A percentile compares a stretch with the other conserved stretches of the same genome.
These are phyloP conservation scores for Vanessa tameamea DNA, from an alignment of 1,140 invertebrate species.

Conservation along the genomic window DNA sequence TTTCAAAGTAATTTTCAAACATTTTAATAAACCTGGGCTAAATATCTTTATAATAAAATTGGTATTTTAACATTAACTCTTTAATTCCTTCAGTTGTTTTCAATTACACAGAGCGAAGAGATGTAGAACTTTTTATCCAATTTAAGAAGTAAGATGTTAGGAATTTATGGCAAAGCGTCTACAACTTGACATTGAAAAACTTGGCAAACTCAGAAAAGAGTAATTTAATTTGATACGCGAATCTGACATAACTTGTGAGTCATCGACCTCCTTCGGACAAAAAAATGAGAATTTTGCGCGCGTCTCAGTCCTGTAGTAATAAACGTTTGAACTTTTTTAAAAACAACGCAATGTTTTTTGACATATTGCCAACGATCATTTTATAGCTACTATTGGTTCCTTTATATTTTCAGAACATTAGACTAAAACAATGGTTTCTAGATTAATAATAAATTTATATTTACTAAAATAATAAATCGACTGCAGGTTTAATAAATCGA, in stretches of 20 bases:
- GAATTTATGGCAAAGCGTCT: constrained; percentile 6
- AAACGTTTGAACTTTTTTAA: constrained; percentile 30
- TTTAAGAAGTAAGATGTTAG: not conserved
- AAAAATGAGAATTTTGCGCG: constrained; percentile 48
- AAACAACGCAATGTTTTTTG: constrained; percentile 35
- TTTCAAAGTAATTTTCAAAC: too few species aligned
- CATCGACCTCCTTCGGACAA: constrained; percentile 46
- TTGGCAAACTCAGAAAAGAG: constrained; percentile 39
- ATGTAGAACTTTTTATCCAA: not conserved
- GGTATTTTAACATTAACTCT: too few species aligned
- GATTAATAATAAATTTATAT: too few species aligned
- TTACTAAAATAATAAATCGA: too few species aligned
- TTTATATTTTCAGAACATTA: constrained; percentile 15
- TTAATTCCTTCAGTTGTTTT: too few species aligned
- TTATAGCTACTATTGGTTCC: constrained; percentile 30
- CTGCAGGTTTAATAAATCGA: too few species aligned
- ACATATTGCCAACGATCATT: constrained; percentile 39
- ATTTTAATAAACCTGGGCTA: too few species aligned
- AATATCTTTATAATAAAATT: too few species aligned
- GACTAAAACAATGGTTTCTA: not conserved
- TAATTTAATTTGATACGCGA: constrained; percentile 29
- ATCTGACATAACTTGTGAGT: constrained; percentile 43
- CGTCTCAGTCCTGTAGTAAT: constrained; percentile 35
- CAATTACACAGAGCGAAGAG: not conserved
- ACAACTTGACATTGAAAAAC: constrained; percentile 40